Evolutionary conservation across 2,888 invertebrate genomes (phyloP).

Genomic region (Melinaea marsaeus): DNA sequence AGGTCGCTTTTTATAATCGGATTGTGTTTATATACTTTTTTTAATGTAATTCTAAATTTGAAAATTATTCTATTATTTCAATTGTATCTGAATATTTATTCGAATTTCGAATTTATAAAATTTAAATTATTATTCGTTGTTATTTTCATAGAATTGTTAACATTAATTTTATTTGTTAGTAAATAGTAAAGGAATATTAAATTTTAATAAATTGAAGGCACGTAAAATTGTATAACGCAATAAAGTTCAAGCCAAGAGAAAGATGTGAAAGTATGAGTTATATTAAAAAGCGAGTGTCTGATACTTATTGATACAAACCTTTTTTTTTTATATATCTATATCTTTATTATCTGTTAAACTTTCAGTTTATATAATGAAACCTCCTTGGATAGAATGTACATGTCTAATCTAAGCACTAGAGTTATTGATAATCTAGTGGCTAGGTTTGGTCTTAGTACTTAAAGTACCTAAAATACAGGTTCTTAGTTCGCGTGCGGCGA

Average conservation of each 20-base stretch:
- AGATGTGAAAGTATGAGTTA: constrained; percentile 20
- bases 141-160: too few relatives aligned
- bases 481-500: constrained; percentile 38
- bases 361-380: neutral
- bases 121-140: too few relatives aligned
- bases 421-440: constrained; percentile 17
- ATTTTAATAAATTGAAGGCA: neutral
- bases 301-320: too few relatives aligned
- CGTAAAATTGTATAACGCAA: constrained; percentile 9
- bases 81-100: too few relatives aligned
- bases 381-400: neutral
- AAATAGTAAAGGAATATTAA: neutral
- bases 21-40: neutral
- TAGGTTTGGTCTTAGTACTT: constrained; percentile 19
- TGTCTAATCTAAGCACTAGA: constrained; percentile 11
- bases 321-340: too few relatives aligned
- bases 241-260: constrained; percentile 15
- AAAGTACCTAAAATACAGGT: constrained; percentile 31
- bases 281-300: constrained; percentile 5
- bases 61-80: too few relatives aligned
- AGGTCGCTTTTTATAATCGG: constrained; percentile 8
- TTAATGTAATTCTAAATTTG: too few relatives aligned
- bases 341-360: neutral
- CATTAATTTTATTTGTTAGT: neutral
- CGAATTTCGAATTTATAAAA: too few relatives aligned